Evolutionary conservation across 2,113 vertebrate genomes (phyloP).

Genomic region (Scatophagus argus): DNA sequence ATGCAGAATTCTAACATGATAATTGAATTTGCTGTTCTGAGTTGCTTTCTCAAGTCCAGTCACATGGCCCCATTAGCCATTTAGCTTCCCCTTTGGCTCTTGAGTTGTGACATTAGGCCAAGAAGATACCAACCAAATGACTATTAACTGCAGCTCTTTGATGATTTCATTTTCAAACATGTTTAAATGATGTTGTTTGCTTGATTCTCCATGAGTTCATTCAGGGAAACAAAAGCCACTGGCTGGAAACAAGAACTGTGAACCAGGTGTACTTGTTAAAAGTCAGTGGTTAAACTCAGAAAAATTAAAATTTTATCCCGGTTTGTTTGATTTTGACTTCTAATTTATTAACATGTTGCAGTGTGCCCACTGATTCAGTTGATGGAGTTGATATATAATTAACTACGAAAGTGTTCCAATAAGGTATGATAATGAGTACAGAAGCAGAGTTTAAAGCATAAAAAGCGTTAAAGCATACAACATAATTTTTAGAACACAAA

Average conservation of each 20-base stretch:
- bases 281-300: slow-evolving; percentile 35
- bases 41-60: slow-evolving; percentile 77
- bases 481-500: not conserved
- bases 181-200: slow-evolving; percentile 73
- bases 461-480: not conserved
- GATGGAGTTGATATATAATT: not conserved
- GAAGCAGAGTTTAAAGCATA: too few species aligned
- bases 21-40: slow-evolving; percentile 85
- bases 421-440: not conserved
- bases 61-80: slow-evolving; percentile 81
- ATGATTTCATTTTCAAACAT: slow-evolving; percentile 77
- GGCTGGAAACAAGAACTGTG: slow-evolving; percentile 38
- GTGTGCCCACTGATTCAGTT: not conserved
- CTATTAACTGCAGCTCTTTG: slow-evolving; percentile 77
- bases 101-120: slow-evolving; percentile 60
- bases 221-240: slow-evolving; percentile 34
- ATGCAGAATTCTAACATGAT: slow-evolving; percentile 87
- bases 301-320: slow-evolving; percentile 14
- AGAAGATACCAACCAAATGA: slow-evolving; percentile 65
- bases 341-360: not conserved
- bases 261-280: slow-evolving; percentile 28
- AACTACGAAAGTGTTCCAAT: not conserved
- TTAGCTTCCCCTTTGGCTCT: slow-evolving; percentile 73
- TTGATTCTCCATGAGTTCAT: slow-evolving; percentile 60
- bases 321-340: not conserved